Evolutionary conservation across 2,113 vertebrate species (phyloP), one percentile per base, ranked within the genome.

Genomic region (Epinephelus cyanopodus): DNA sequence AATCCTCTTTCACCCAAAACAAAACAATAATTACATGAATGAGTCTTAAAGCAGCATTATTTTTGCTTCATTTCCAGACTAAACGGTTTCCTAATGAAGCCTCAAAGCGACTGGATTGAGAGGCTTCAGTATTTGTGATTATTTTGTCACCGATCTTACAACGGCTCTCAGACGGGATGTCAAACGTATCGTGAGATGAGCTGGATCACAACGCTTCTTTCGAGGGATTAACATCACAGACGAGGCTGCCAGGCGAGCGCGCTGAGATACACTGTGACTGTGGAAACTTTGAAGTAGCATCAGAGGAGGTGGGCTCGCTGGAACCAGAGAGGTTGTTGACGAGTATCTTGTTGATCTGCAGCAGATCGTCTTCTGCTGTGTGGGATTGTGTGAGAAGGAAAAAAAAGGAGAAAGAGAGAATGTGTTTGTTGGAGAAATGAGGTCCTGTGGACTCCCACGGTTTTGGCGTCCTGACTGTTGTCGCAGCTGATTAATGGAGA

Each of bases 341-440:
- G 53, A 84, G 74, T 21, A 70, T 79, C 69, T 13, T 19, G 81
- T 84, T 89, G 84, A 82, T 89, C 80, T 77, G 14, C 5, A 0
- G 61, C 71, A 80, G 77, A 23, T 48, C 27, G 62, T 45, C 42
- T 25, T 65, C 84, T 75, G 70, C 69, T 72, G 63, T 54, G 58
- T 68, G 69, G 69, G 68, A 61, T 57, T 82, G 57, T 64, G 25
- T 80, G 66, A 83, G 61, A 29, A 1, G 1, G 6, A 6, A 18
- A 63, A 60, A 62, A 19, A 19, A 18, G 18, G 17, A 50, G 79
- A 18, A 4, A 47, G 64, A 54, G 47, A 33, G 1, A 8, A 4
- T n/a, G 64, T 54, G 74, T 58, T 12, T 50, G 21, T 18, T 48
- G 39, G 48, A 42, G 66, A 33, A 21, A 58, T 27, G 2, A 53